A percentile compares a stretch with the other conserved stretches of the same genome.
Evolutionary conservation across 1,140 invertebrate species (phyloP).

Genomic region (Heliothis subflexa): DNA sequence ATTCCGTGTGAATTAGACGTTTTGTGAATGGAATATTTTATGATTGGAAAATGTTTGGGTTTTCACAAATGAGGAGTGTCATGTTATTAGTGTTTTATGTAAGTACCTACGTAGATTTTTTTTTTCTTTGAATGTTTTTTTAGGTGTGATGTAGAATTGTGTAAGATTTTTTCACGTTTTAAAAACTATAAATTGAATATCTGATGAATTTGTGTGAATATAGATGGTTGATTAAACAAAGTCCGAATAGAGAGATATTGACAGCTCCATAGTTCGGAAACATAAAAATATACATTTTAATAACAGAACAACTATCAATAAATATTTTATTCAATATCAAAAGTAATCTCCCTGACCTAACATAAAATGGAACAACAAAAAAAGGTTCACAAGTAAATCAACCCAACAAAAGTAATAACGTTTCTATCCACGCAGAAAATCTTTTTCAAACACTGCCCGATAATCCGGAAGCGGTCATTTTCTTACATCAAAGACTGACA

Average conservation of each 20-base stretch:
- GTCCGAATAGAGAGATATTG: no score
- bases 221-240: no score
- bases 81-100: no score
- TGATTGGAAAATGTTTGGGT: background rate
- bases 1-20: background rate
- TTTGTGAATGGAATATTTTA: background rate
- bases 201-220: no score
- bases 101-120: no score
- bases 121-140: no score
- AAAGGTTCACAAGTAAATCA: slow-evolving; percentile 21
- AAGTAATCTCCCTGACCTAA: slow-evolving; percentile 20
- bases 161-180: no score
- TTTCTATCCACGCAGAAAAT: slow-evolving; percentile 34
- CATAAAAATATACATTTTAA: background rate
- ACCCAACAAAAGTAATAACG: slow-evolving; percentile 12
- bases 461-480: slow-evolving; percentile 42
- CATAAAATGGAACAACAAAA: slow-evolving; percentile 7
- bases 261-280: no score
- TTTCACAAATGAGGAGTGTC: no score
- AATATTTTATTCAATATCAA: slow-evolving; percentile 24
- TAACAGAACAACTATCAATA: background rate
- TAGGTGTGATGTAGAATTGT: no score
- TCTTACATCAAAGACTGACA: slow-evolving; percentile 38
- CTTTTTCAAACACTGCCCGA: slow-evolving; percentile 25
- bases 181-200: no score